phyloP scores from a whole-genome alignment of 2,113 vertebrate species.

The Pontoporia blainvillei region DNA sequence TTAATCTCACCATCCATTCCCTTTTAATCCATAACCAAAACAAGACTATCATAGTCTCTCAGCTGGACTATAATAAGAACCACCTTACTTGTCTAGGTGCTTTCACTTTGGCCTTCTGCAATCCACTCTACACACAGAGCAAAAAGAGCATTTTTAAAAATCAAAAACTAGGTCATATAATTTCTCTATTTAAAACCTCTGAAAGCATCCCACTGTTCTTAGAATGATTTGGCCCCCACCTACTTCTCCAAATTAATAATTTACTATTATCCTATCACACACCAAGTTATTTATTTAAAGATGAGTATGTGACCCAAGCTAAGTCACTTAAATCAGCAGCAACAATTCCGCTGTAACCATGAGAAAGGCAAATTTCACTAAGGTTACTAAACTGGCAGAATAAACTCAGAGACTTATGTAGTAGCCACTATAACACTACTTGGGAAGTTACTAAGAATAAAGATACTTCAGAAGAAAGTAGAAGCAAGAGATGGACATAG shows the following conservation, averaged over 20 bases:
- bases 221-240: neutral
- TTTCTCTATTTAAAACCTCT: slow-evolving; percentile 18
- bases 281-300: slow-evolving; percentile 39
- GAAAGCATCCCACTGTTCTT: neutral
- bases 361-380: slow-evolving; percentile 4
- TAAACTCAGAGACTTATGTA: neutral
- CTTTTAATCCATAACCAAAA: neutral
- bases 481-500: neutral
- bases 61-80: neutral
- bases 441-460: neutral
- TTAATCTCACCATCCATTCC: neutral
- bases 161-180: neutral
- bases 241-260: slow-evolving; percentile 5
- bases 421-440: neutral
- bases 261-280: neutral
- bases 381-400: neutral
- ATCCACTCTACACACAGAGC: neutral
- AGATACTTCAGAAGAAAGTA: neutral
- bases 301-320: slow-evolving; percentile 15
- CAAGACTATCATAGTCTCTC: neutral
- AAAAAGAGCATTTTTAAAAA: neutral
- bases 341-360: slow-evolving; percentile 22
- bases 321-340: neutral
- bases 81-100: neutral
- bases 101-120: neutral